A percentile compares a stretch with the other conserved stretches of the same genome.
Conservation (phyloP, 2,888 invertebrate genomes). For the Drosophila buzzatii region DNA sequence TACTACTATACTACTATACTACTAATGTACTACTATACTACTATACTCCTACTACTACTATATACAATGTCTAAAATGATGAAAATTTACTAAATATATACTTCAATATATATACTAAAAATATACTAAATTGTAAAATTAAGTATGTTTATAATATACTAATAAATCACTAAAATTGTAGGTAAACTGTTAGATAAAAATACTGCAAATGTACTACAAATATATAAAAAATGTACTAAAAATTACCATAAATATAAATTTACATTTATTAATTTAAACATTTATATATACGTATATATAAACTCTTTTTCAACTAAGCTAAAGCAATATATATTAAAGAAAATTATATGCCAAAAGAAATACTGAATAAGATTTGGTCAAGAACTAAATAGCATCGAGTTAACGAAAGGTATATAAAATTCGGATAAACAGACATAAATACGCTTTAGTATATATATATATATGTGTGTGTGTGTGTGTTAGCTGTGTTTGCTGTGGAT, state of each 20-base stretch:
- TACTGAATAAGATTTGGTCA: not conserved
- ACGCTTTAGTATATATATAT: not conserved
- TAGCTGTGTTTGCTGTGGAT: slow-evolving; percentile 23
- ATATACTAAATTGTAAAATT: too few relatives aligned
- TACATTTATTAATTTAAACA: too few relatives aligned
- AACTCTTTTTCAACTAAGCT: not conserved
- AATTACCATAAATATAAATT: too few relatives aligned
- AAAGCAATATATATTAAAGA: not conserved
- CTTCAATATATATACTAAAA: too few relatives aligned
- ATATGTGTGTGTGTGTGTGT: slow-evolving; percentile 18
- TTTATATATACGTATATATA: not conserved
- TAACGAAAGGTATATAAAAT: slow-evolving; percentile 5
- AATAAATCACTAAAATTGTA: too few relatives aligned
- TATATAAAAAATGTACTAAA: not conserved
- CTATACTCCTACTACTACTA: too few relatives aligned
- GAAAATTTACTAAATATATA: too few relatives aligned
- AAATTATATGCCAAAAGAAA: not conserved
- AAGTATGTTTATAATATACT: too few relatives aligned
- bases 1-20: too few relatives aligned
- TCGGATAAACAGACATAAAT: not conserved
- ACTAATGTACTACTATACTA: too few relatives aligned
- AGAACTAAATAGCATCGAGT: not conserved
- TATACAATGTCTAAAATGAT: too few relatives aligned
- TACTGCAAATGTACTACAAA: not conserved
- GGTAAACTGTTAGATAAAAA: not conserved